Evolutionary conservation across 2,797 vertebrate species (phyloP), one percentile per base, ranked within the genome.

Genomic region (Phalanger gymnotis): DNA sequence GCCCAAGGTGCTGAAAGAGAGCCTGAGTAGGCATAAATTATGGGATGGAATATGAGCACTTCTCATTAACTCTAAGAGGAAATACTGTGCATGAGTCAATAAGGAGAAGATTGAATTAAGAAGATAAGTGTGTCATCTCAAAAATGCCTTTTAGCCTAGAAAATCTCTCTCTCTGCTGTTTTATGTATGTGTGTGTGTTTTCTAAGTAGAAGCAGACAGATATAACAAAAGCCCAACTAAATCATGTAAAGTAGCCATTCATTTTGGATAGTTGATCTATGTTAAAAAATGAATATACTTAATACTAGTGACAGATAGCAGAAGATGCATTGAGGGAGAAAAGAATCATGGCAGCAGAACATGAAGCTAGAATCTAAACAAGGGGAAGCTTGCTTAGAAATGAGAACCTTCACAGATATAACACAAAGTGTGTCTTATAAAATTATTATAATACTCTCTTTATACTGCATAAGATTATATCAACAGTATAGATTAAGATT

Each of bases 151-250:
- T 22, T 51, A 19, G 61, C n/a, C 34, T 73, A 73, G 61, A 73
- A 73, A n/a, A 73, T 40, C 14, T 66, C 34, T 73, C 61, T 73
- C 61, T 73, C 34, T 73, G 5, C 22, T n/a, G 9, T 47, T 40
- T 81, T 47, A 27, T 87, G 22, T 81, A 47, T 81, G 19, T 81
- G n/a, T 81, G n/a, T 40, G 66, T 25, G 16, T 40, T 73, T 92
- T 94, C 96, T 92, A 96, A 90, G 94, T 92, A 97, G 92, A 97
- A 97, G 97, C 96, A 98, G 97, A 98, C 91, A 97, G 87, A 97
- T 98, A 97, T 98, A 99, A 98, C 98, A 99, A 99, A 99, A 99
- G 98, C 98, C 99, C 99, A 99, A 99, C 98, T 98, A 98, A 99
- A 98, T 98, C 98, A 99, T 97, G 98, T 98, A 99, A 99, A 98